These are phyloP conservation scores for Meiosimyza decipiens DNA, from an alignment of 2,888 invertebrate species.

Conservation along the genomic window DNA sequence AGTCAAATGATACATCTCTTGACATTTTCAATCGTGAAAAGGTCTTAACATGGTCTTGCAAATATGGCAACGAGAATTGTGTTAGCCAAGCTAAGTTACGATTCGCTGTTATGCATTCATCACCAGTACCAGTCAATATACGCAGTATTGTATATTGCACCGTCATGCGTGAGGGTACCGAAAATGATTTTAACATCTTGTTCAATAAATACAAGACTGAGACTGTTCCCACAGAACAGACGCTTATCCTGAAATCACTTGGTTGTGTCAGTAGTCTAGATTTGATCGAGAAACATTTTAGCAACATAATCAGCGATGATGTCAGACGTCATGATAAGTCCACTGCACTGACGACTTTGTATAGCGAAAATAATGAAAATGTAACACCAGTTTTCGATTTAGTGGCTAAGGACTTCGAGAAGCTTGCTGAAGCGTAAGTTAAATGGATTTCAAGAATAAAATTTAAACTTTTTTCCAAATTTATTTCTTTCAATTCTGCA, in stretches of 20 bases:
- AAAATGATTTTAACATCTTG: constrained; percentile 74
- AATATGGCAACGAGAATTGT: constrained; percentile 72
- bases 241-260: constrained; percentile 73
- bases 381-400: constrained; percentile 70
- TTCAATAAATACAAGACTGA: constrained; percentile 72
- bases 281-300: constrained; percentile 69
- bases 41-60: constrained; percentile 75
- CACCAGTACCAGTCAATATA: constrained; percentile 71
- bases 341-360: constrained; percentile 66
- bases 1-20: constrained; percentile 68
- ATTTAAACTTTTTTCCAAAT: background rate
- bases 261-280: constrained; percentile 73
- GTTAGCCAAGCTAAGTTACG: constrained; percentile 65
- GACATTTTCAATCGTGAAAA: constrained; percentile 72
- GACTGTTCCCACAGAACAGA: constrained; percentile 77
- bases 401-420: constrained; percentile 58
- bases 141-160: constrained; percentile 81
- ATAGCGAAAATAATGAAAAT: constrained; percentile 70
- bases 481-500: constrained; percentile 33
- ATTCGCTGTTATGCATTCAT: constrained; percentile 57
- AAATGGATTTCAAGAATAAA: background rate
- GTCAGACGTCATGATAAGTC: constrained; percentile 64
- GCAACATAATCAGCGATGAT: constrained; percentile 67
- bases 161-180: constrained; percentile 74
- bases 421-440: constrained; percentile 59